Base-by-base conservation (phyloP, 2,888 invertebrate genomes). In the Chymomyza fuscimana region DNA sequence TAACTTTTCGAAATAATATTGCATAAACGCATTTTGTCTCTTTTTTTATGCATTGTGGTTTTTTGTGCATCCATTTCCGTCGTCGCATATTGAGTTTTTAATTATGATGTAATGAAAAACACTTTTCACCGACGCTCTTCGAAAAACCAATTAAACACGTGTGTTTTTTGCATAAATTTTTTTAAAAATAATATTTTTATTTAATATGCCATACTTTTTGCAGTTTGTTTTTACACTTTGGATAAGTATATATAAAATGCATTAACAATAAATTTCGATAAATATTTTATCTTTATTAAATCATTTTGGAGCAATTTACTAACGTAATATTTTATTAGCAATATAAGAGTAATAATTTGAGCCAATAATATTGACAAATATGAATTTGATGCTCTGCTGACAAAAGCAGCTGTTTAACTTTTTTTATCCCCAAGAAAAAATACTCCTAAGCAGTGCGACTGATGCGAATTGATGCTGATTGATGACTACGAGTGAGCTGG, bases 351-450 rank as follows among this genome's bases (percentile, higher is more conserved):
- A 7, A 10, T 12, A 46, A 12, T 12, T 46, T 46, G 12, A 72
- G 46, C 56, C 65, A 74, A 73, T 77, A 71, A 69, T 77, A 86
- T 82, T 83, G 80, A 73, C 76, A 84, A 74, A 84, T 86, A 81
- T 86, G 73, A 86, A 81, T 77, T 86, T 84, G 70, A 79, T 77
- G 69, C 73, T 74, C 56, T 73, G 58, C 22, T 25, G 72, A 64
- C 74, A 76, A 50, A 63, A 32, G 19, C 52, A 59, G 40, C 12
- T 12, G 40, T 12, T 15, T 46, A 3, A 7, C 40, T 46, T 46
- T 46, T 40, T 46, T 46, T 12, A 12, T 46, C 4, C 40, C 12
- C 40, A 46, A 46, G 40, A 46, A 46, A 46, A 46, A 46, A 7
- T 46, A 46, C 40, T 46, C 12, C 12, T 46, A 46, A 46, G 40